These are phyloP conservation scores for Columba guinea DNA, from an alignment of 2,797 vertebrate species.

Conservation along the genomic window DNA sequence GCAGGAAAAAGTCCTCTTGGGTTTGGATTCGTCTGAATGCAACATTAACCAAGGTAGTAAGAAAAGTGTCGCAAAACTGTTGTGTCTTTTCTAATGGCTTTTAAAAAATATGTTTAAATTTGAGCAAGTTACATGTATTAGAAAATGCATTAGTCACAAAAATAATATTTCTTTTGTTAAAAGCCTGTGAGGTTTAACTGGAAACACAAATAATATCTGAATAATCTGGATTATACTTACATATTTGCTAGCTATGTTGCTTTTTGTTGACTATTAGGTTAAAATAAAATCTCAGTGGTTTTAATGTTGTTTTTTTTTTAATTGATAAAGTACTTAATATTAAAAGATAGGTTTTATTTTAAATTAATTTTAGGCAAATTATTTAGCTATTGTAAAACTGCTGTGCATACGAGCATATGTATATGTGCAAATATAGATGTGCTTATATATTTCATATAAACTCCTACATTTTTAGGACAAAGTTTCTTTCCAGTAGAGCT, in stretches of 20 bases:
- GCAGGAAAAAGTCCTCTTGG: not conserved
- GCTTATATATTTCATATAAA: not conserved
- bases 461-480: not conserved
- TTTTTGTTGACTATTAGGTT: not conserved
- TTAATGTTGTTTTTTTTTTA: not conserved
- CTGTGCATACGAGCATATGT: not conserved
- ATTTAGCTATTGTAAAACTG: not conserved
- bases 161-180: conserved; percentile 27
- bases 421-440: not conserved
- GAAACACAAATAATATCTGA: not conserved
- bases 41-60: not conserved
- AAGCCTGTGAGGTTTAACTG: conserved; percentile 40
- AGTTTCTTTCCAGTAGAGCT: not conserved
- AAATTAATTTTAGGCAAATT: conserved; percentile 47
- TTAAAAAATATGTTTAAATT: conserved; percentile 42
- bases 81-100: conserved; percentile 28
- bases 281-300: not conserved
- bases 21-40: not conserved
- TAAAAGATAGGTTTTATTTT: conserved; percentile 10
- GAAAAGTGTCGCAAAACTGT: conserved; percentile 20
- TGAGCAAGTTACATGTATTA: conserved; percentile 10
- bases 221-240: conserved; percentile 33
- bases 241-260: not conserved
- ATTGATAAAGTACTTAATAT: conserved; percentile 22
- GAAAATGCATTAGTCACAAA: conserved; percentile 36